phyloP scores from a whole-genome alignment of 2,113 vertebrate genomes.

The Bostrychus sinensis region DNA sequence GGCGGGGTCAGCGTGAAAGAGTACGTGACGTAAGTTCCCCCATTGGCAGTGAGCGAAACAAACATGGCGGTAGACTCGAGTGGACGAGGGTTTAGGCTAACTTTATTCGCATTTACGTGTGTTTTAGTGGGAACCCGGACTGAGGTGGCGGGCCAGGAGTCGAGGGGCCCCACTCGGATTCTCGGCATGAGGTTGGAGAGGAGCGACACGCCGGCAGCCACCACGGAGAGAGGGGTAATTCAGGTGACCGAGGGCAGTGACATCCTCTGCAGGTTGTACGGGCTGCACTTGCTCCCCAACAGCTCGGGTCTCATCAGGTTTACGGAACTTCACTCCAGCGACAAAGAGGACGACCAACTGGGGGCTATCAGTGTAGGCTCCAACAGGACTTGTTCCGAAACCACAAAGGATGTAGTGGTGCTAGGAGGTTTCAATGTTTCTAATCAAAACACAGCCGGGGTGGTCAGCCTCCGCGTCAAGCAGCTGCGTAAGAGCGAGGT shows the following conservation, averaged over 20 bases:
- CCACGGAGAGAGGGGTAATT: constrained; percentile 77
- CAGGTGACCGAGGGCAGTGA: constrained; percentile 88
- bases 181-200: constrained; percentile 86
- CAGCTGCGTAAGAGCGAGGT: constrained; percentile 87
- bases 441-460: constrained; percentile 80
- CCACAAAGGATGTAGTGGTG: constrained; percentile 80
- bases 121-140: constrained; percentile 22
- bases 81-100: constrained; percentile 63
- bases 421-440: constrained; percentile 46
- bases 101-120: constrained; percentile 70
- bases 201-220: constrained; percentile 77
- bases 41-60: constrained; percentile 77
- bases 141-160: constrained; percentile 34
- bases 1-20: constrained; percentile 55
- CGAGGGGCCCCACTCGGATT: constrained; percentile 67
- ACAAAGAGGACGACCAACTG: constrained; percentile 51
- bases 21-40: constrained; percentile 83
- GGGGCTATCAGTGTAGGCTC: neutral
- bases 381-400: constrained; percentile 81
- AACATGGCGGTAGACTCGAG: constrained; percentile 81
- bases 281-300: constrained; percentile 76
- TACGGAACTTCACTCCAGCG: constrained; percentile 63
- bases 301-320: constrained; percentile 81
- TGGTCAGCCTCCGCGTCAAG: constrained; percentile 82
- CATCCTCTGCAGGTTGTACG: constrained; percentile 87